Conservation (phyloP, 1,140 invertebrate species). For the Penaeus chinensis region DNA sequence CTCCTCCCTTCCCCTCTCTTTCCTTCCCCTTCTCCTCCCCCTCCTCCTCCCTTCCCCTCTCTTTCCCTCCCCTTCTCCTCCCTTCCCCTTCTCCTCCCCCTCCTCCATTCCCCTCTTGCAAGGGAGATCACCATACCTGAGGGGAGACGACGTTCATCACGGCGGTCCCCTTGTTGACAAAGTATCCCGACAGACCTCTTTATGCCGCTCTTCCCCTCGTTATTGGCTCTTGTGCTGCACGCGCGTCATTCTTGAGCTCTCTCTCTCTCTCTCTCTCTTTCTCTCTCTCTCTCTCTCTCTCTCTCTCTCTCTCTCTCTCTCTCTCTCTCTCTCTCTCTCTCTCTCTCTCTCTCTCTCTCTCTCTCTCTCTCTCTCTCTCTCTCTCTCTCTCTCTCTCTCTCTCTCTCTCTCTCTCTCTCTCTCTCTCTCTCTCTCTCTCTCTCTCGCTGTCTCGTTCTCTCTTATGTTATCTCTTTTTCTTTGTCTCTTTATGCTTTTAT, state of each 20-base stretch:
- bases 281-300: too few relatives aligned
- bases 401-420: background rate
- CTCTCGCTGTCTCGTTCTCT: too few relatives aligned
- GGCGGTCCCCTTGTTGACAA: too few relatives aligned
- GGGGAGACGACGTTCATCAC: too few relatives aligned
- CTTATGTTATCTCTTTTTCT: background rate
- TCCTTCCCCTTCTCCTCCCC: background rate
- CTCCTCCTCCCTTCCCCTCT: background rate
- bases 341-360: background rate
- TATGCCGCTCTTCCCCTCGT: too few relatives aligned
- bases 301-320: background rate
- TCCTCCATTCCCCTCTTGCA: background rate
- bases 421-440: background rate
- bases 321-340: background rate
- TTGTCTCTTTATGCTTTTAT: background rate
- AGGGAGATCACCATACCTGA: too few relatives aligned
- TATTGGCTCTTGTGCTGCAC: too few relatives aligned
- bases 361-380: background rate
- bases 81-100: background rate
- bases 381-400: background rate
- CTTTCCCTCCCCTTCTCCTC: background rate
- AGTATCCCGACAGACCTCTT: too few relatives aligned
- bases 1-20: background rate
- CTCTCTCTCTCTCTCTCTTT: too few relatives aligned
- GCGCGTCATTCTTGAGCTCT: too few relatives aligned